Evolutionary conservation across 2,888 invertebrate genomes (phyloP).

Genomic region (Conomelus anceps): DNA sequence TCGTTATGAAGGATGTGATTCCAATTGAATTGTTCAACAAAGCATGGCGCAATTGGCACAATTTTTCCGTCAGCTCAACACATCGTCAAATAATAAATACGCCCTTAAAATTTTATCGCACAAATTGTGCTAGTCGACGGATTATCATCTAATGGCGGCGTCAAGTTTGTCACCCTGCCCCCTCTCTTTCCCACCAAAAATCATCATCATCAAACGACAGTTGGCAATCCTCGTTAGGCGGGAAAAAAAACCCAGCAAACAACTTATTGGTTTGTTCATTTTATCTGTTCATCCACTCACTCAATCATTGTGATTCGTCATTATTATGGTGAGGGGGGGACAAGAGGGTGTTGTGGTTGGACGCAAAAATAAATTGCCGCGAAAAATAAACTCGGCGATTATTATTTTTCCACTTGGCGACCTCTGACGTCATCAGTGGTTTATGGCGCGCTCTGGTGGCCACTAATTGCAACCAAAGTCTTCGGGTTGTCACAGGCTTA

Average conservation of each 20-base stretch:
- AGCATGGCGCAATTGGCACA: neutral
- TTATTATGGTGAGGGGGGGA: neutral
- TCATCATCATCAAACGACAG: too few relatives aligned
- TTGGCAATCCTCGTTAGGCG: neutral
- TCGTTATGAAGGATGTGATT: neutral
- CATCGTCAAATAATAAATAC: neutral
- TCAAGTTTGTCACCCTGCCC: too few relatives aligned
- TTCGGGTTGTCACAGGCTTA: neutral
- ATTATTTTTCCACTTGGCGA: neutral
- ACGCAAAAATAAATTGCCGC: neutral
- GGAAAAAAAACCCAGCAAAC: neutral
- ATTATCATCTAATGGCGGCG: neutral
- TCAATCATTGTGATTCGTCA: neutral
- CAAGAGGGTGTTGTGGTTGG: too few relatives aligned
- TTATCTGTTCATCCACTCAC: too few relatives aligned
- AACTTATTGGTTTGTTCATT: neutral
- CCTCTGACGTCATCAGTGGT: neutral
- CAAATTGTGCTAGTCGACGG: neutral
- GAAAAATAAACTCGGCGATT: neutral
- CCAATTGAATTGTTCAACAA: too few relatives aligned
- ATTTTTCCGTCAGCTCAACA: neutral
- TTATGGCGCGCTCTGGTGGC: too few relatives aligned
- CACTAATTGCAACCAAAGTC: neutral
- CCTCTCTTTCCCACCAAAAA: too few relatives aligned
- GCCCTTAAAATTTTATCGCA: neutral